Conservation (phyloP, 2,113 vertebrate genomes). For the Epinephelus moara region DNA sequence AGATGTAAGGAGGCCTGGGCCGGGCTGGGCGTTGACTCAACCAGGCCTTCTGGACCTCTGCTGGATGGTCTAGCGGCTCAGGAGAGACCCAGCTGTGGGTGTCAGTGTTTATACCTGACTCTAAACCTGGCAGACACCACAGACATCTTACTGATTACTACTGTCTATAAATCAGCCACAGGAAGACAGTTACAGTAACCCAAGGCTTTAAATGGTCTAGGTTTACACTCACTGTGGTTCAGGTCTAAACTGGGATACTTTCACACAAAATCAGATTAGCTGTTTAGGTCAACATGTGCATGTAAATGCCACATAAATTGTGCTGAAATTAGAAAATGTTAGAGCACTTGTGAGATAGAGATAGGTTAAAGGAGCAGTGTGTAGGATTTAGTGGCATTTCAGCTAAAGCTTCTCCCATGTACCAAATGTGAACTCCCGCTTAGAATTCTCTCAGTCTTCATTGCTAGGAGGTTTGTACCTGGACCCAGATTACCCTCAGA, state of each 20-base stretch:
- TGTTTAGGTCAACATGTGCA: not conserved
- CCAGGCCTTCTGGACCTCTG: conserved; percentile 41
- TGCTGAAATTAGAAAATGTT: not conserved
- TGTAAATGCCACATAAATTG: not conserved
- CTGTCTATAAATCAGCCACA: conserved; percentile 35
- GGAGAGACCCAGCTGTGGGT: conserved; percentile 50
- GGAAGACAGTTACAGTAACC: not conserved
- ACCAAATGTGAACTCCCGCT: too few relatives aligned
- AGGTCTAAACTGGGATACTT: conserved; percentile 11
- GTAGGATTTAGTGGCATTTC: too few relatives aligned
- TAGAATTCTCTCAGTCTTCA: too few relatives aligned
- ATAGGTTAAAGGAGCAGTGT: not conserved
- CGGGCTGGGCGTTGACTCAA: conserved; percentile 45
- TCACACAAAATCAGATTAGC: conserved; percentile 13
- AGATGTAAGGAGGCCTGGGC: conserved; percentile 43
- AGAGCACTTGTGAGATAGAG: not conserved
- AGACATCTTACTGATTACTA: conserved; percentile 28
- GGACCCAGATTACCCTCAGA: too few relatives aligned
- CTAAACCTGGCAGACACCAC: conserved; percentile 26
- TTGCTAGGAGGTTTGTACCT: too few relatives aligned
- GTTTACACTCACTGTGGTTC: not conserved
- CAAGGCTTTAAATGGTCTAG: not conserved
- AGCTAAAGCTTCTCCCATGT: too few relatives aligned
- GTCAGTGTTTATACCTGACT: conserved; percentile 52
- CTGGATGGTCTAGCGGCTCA: conserved; percentile 23